These are phyloP conservation scores for Gobio occitaniae DNA, from an alignment of 2,797 vertebrate genomes.

Conservation along the genomic window DNA sequence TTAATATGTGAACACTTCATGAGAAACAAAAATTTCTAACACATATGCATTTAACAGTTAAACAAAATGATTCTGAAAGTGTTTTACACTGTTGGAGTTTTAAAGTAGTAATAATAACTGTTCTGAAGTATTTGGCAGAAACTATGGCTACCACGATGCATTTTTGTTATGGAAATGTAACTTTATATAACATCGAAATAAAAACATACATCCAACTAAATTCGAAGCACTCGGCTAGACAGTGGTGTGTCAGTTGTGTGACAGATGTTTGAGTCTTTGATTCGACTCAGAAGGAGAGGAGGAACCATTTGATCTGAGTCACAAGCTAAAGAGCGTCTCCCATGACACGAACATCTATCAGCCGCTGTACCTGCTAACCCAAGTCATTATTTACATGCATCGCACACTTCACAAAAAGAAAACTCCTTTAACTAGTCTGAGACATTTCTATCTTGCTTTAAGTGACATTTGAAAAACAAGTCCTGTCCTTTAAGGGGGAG, in stretches of 20 bases:
- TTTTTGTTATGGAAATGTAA: not conserved
- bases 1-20: not conserved
- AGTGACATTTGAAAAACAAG: constrained; percentile 12
- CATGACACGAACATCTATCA: constrained; percentile 38
- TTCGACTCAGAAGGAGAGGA: constrained; percentile 29
- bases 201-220: not conserved
- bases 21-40: not conserved
- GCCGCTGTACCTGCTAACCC: constrained; percentile 11
- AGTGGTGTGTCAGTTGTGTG: not conserved
- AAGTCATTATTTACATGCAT: constrained; percentile 51
- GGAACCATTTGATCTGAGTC: constrained; percentile 40
- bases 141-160: not conserved
- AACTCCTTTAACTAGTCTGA: not conserved
- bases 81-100: not conserved
- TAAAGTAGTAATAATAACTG: not conserved
- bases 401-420: constrained; percentile 43
- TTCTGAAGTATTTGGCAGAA: not conserved
- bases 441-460: constrained; percentile 4
- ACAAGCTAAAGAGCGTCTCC: constrained; percentile 13
- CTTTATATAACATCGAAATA: not conserved
- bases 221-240: constrained; percentile 7
- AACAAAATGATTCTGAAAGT: not conserved
- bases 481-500: not conserved
- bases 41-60: not conserved
- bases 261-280: constrained; percentile 49